Evolutionary conservation across 1,140 invertebrate genomes (phyloP).

Genomic region (Megalopta genalis): DNA sequence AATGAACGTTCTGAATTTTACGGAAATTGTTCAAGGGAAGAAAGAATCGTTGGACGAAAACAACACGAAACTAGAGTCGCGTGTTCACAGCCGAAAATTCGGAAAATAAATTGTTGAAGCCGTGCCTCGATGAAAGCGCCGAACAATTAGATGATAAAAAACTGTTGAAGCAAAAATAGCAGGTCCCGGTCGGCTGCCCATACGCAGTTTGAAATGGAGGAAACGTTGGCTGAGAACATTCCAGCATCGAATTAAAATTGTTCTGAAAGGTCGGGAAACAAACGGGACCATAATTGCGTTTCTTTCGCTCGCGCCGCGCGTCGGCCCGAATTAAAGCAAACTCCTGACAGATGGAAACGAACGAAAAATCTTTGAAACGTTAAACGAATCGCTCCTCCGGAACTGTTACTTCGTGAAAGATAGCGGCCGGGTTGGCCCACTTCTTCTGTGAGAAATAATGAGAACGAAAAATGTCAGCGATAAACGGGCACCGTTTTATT

Average conservation of each 20-base stretch:
- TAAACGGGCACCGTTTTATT: not conserved
- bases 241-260: not conserved
- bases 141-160: no score
- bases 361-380: not conserved
- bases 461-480: not conserved
- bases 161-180: no score
- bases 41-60: no score
- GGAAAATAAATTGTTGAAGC: no score
- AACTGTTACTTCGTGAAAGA: not conserved
- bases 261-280: not conserved
- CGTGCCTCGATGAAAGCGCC: no score
- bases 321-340: not conserved
- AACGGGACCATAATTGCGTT: not conserved
- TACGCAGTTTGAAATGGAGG: no score
- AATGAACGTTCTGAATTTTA: no score
- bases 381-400: not conserved
- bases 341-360: not conserved
- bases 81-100: no score
- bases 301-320: not conserved
- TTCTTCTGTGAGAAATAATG: not conserved
- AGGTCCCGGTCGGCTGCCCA: no score
- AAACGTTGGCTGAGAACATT: no score
- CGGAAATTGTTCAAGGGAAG: no score
- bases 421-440: not conserved
- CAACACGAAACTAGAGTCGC: no score